Evolutionary conservation across 1,140 invertebrate species (phyloP).

Genomic region (Philopotamus ludificatus): DNA sequence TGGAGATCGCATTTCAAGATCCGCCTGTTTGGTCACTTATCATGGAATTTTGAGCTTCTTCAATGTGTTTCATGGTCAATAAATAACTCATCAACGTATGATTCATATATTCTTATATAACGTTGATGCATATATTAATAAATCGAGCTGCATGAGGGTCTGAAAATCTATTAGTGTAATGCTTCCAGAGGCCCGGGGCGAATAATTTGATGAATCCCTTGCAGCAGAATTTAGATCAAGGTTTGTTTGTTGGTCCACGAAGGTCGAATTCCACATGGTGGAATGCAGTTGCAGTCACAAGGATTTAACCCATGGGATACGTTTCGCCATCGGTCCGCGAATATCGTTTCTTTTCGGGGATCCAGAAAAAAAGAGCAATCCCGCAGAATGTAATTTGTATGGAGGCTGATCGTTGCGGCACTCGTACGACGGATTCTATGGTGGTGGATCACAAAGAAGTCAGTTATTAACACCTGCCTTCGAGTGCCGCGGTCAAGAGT

Average conservation of each 20-base stretch:
- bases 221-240: conserved; percentile 32
- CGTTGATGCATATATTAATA: too few relatives aligned
- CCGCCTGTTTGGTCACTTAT: too few relatives aligned
- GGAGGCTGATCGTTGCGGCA: neutral
- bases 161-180: too few relatives aligned
- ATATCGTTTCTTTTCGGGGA: neutral
- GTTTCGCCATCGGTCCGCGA: neutral
- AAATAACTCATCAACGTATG: too few relatives aligned
- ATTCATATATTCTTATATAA: too few relatives aligned
- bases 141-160: too few relatives aligned
- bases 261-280: conserved; percentile 19
- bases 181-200: neutral
- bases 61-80: too few relatives aligned
- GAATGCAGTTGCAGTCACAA: conserved; percentile 15
- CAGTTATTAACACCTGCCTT: conserved; percentile 4
- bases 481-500: conserved; percentile 13
- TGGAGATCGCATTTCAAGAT: too few relatives aligned
- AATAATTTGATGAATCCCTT: conserved; percentile 28
- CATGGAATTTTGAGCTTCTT: too few relatives aligned
- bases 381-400: neutral
- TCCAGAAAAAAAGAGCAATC: neutral
- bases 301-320: conserved; percentile 11
- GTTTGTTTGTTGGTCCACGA: conserved; percentile 25
- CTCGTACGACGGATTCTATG: too few relatives aligned
- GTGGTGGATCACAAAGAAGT: too few relatives aligned